Conservation (phyloP, 2,888 invertebrate species). For the Caenorhabditis sulstoni region DNA sequence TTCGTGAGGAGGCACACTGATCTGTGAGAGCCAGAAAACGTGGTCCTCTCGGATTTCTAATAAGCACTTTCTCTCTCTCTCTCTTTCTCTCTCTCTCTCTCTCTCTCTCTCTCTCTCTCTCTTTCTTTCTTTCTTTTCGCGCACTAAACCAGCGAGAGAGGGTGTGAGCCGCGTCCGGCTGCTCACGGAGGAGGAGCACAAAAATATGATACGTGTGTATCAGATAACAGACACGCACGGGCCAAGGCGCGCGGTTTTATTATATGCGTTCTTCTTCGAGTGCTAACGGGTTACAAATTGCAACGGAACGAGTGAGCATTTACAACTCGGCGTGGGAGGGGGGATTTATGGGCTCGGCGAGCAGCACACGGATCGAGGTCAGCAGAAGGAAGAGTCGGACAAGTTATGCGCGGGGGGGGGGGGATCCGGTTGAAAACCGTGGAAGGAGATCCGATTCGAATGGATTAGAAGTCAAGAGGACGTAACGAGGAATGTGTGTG, state of each 20-base stretch:
- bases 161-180: neutral
- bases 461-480: conserved; percentile 47
- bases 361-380: too few species aligned
- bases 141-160: neutral
- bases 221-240: conserved; percentile 33
- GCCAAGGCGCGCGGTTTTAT: conserved; percentile 1
- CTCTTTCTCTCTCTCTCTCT: too few species aligned
- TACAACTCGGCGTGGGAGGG: neutral
- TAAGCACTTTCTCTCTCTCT: too few species aligned
- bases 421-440: neutral
- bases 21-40: too few species aligned
- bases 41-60: too few species aligned
- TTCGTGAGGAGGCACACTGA: too few species aligned
- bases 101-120: too few species aligned
- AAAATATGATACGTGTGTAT: conserved; percentile 57
- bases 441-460: conserved; percentile 3
- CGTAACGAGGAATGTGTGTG: conserved; percentile 46
- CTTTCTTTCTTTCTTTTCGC: conserved; percentile 3
- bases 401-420: neutral
- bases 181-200: neutral
- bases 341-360: conserved; percentile 3
- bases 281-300: conserved; percentile 14
- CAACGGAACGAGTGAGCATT: neutral
- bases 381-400: too few species aligned
- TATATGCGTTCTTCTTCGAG: conserved; percentile 26